phyloP scores from a whole-genome alignment of 2,797 vertebrate genomes.

The Petrocephalus schoutedeni region DNA sequence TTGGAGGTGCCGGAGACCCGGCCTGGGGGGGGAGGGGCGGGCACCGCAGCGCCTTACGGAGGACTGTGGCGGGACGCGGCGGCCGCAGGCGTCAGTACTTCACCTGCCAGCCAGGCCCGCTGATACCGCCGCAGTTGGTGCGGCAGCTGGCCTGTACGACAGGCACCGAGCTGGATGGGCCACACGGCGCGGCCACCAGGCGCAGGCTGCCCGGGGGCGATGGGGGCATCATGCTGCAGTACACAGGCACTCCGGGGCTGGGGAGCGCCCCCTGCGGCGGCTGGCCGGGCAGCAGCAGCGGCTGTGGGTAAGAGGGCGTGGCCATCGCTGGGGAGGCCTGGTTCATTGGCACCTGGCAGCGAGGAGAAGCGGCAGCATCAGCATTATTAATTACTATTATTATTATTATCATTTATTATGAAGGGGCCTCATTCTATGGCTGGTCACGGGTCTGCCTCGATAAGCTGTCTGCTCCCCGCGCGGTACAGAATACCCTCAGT shows the following conservation, averaged over 20 bases:
- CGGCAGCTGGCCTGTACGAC: slow-evolving; percentile 74
- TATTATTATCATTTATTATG: background rate
- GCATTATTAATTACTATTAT: background rate
- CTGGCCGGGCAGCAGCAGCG: slow-evolving; percentile 70
- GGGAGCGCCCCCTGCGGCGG: slow-evolving; percentile 71
- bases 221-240: slow-evolving; percentile 81
- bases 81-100: slow-evolving; percentile 68
- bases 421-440: background rate
- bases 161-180: slow-evolving; percentile 60
- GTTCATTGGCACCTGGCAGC: slow-evolving; percentile 67
- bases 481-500: background rate
- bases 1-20: slow-evolving; percentile 39
- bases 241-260: slow-evolving; percentile 70
- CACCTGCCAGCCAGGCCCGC: slow-evolving; percentile 69
- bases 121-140: slow-evolving; percentile 73
- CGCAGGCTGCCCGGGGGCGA: slow-evolving; percentile 66
- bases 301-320: slow-evolving; percentile 70
- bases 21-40: slow-evolving; percentile 23
- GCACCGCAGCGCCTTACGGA: slow-evolving; percentile 23
- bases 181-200: slow-evolving; percentile 62
- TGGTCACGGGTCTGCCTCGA: background rate
- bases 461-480: background rate
- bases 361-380: background rate
- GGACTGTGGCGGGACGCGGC: slow-evolving; percentile 13
- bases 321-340: slow-evolving; percentile 68